Evolutionary conservation across 2,888 invertebrate species (phyloP).

Genomic region (Eledona agricola): DNA sequence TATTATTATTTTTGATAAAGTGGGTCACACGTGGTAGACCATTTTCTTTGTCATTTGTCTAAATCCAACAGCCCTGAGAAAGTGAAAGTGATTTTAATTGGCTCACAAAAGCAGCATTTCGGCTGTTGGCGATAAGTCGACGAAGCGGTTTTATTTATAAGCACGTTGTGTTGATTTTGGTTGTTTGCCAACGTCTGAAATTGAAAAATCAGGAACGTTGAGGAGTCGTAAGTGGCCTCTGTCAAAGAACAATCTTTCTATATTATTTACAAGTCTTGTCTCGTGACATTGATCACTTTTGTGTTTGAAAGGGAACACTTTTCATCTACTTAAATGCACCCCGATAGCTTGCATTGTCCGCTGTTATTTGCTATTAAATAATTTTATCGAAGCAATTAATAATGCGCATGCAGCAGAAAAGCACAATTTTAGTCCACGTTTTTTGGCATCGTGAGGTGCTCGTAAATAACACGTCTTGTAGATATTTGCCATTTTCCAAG

Average conservation of each 20-base stretch:
- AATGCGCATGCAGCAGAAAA: too few species aligned
- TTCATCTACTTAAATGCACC: too few species aligned
- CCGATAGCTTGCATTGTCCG: too few species aligned
- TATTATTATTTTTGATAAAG: conserved; percentile 18
- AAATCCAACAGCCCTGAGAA: conserved; percentile 11
- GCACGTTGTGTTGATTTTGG: conserved; percentile 11
- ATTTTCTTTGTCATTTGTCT: conserved; percentile 12
- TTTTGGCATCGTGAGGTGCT: too few species aligned
- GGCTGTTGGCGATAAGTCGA: background rate
- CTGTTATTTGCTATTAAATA: too few species aligned
- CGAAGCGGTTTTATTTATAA: conserved; percentile 15
- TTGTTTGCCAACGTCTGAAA: conserved; percentile 12
- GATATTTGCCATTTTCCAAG: too few species aligned
- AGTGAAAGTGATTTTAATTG: conserved; percentile 18
- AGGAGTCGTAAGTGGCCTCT: conserved; percentile 3
- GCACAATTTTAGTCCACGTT: too few species aligned
- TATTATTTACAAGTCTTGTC: background rate
- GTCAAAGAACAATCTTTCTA: conserved; percentile 14
- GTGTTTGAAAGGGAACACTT: too few species aligned
- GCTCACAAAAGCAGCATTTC: conserved; percentile 7
- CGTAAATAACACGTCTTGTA: too few species aligned
- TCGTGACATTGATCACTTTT: too few species aligned
- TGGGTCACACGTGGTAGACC: conserved; percentile 20
- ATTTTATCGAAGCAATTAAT: too few species aligned
- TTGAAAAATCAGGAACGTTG: conserved; percentile 13